A percentile compares a stretch with the other conserved stretches of the same genome.
phyloP scores from a whole-genome alignment of 2,888 invertebrate genomes.

The Lasioglossum pauxillum region DNA sequence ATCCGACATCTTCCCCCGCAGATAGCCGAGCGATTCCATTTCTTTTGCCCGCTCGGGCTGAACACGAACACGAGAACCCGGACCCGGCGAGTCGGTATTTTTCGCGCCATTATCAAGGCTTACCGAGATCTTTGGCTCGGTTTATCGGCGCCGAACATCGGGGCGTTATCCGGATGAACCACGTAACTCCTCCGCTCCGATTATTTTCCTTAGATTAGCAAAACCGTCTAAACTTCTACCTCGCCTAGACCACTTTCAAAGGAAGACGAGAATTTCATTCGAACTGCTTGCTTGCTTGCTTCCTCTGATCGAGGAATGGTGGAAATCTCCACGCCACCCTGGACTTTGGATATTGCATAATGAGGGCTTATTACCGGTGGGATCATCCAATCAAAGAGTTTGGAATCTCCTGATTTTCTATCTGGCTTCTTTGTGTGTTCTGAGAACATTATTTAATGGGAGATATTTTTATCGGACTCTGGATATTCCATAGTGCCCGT shows the following conservation, averaged over 20 bases:
- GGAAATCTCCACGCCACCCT: background rate
- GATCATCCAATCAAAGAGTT: background rate
- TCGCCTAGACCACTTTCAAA: background rate
- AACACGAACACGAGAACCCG: background rate
- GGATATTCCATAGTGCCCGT: background rate
- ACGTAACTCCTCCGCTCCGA: constrained; percentile 12
- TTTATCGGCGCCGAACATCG: constrained; percentile 57
- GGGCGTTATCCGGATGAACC: constrained; percentile 35
- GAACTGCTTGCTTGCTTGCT: background rate
- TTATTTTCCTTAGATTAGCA: constrained; percentile 21
- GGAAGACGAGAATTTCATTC: constrained; percentile 8
- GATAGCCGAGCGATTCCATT: constrained; percentile 23
- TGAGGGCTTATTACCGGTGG: background rate
- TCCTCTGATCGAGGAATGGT: background rate
- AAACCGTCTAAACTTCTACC: background rate
- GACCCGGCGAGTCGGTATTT: constrained; percentile 43
- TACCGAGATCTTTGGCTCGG: constrained; percentile 42
- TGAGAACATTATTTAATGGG: background rate
- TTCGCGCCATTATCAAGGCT: constrained; percentile 56
- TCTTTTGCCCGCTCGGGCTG: background rate
- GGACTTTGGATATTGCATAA: constrained; percentile 1
- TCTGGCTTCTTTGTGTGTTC: background rate
- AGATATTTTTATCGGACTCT: background rate
- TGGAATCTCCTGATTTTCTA: background rate
- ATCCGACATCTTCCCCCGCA: background rate